These are phyloP conservation scores for Lates calcarifer DNA, from an alignment of 2,113 vertebrate genomes.

Conservation along the genomic window DNA sequence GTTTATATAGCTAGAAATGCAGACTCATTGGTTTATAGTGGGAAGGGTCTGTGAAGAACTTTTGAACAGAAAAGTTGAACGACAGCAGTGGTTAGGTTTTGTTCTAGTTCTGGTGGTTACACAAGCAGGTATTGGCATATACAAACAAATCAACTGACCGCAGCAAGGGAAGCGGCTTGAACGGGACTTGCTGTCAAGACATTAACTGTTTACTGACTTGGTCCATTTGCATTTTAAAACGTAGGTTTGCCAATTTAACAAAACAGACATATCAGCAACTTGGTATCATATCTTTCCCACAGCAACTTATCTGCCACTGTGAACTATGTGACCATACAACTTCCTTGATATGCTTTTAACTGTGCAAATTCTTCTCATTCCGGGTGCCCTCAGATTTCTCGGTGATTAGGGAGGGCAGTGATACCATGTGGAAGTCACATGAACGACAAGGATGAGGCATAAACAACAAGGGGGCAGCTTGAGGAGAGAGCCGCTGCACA, in stretches of 20 bases:
- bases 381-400: slow-evolving; percentile 56
- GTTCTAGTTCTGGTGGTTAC: background rate
- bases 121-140: background rate
- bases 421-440: slow-evolving; percentile 87
- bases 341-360: background rate
- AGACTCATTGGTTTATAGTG: background rate
- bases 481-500: slow-evolving; percentile 58
- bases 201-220: background rate
- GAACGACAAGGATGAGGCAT: slow-evolving; percentile 80
- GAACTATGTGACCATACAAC: no score
- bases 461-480: slow-evolving; percentile 64
- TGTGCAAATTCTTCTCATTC: slow-evolving; percentile 15
- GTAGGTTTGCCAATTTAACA: background rate
- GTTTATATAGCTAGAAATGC: background rate
- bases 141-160: background rate
- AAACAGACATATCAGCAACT: background rate
- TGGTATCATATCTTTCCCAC: background rate
- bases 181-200: slow-evolving; percentile 5
- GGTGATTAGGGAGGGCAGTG: slow-evolving; percentile 68
- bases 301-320: background rate
- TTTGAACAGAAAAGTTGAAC: background rate
- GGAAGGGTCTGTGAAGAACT: background rate
- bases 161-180: background rate
- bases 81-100: background rate
- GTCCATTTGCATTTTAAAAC: background rate